phyloP scores from a whole-genome alignment of 2,888 invertebrate species.

The Agonopterix alstromeriana region DNA sequence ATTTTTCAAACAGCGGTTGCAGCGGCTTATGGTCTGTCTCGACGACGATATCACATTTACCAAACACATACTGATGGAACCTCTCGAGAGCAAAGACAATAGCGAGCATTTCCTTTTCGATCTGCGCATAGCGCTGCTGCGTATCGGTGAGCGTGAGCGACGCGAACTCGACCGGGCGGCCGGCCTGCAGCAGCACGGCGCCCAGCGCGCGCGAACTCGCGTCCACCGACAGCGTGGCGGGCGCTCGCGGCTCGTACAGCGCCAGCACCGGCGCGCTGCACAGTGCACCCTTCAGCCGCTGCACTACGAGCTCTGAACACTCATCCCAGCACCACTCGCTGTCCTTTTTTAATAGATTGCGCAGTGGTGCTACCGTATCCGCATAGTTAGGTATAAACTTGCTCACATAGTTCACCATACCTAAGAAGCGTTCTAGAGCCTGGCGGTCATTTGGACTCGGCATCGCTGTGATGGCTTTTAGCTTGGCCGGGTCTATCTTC shows the following conservation, averaged over 20 bases:
- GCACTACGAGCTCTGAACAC: not conserved
- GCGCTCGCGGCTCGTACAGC: too few species aligned
- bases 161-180: too few species aligned
- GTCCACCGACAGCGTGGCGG: too few species aligned
- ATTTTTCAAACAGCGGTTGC: conserved; percentile 17
- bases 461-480: conserved; percentile 16
- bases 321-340: conserved; percentile 14
- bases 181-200: too few species aligned
- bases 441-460: conserved; percentile 9
- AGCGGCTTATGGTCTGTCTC: conserved; percentile 22
- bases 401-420: conserved; percentile 16
- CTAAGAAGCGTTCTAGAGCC: conserved; percentile 18
- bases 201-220: too few species aligned
- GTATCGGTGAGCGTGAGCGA: too few species aligned
- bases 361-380: conserved; percentile 5
- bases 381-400: conserved; percentile 22
- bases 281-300: too few species aligned
- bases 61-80: too few species aligned
- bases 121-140: too few species aligned
- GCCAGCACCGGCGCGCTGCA: too few species aligned
- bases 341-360: conserved; percentile 14
- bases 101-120: too few species aligned
- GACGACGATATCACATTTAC: conserved; percentile 12
- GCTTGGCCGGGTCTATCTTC: conserved; percentile 3
- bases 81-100: too few species aligned